phyloP scores from a whole-genome alignment of 2,113 vertebrate genomes.

The Oryzias melastigma region DNA sequence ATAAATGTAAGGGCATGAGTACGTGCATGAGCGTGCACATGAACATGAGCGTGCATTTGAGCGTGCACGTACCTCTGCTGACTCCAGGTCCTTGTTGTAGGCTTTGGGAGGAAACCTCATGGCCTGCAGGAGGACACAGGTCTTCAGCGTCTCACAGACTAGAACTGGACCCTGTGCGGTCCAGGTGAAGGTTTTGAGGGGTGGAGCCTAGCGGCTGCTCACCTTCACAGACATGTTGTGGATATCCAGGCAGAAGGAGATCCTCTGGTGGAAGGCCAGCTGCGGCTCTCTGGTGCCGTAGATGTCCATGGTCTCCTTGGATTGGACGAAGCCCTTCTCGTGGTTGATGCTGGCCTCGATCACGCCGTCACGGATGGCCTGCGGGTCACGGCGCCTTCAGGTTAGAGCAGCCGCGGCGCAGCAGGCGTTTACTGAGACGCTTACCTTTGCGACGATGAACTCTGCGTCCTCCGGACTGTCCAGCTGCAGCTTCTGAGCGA shows the following conservation, averaged over 20 bases:
- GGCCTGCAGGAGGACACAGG: conserved; percentile 75
- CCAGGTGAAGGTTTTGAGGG: not conserved
- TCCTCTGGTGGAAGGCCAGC: conserved; percentile 96
- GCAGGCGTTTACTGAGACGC: too few species aligned
- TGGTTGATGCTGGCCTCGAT: conserved; percentile 99
- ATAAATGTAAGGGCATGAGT: not conserved
- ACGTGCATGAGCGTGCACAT: not conserved
- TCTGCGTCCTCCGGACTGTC: conserved; percentile 96
- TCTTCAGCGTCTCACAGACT: not conserved
- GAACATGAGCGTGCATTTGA: not conserved
- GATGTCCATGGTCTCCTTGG: conserved; percentile 96
- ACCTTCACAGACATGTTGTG: conserved; percentile 99
- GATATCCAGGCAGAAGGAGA: conserved; percentile 97
- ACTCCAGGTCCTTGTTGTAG: conserved; percentile 99
- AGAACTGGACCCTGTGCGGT: not conserved
- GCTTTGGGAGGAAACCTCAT: conserved; percentile 99
- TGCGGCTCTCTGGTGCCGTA: conserved; percentile 96
- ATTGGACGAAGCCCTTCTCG: conserved; percentile 96
- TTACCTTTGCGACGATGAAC: conserved; percentile 97
- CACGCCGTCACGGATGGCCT: conserved; percentile 96
- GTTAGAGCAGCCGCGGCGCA: not conserved
- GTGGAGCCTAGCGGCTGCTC: not conserved
- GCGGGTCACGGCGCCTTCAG: not conserved
- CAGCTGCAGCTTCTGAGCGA: conserved; percentile 95
- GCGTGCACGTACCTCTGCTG: conserved; percentile 85